Conservation (phyloP, 2,113 vertebrate genomes). For the Scomber japonicus region DNA sequence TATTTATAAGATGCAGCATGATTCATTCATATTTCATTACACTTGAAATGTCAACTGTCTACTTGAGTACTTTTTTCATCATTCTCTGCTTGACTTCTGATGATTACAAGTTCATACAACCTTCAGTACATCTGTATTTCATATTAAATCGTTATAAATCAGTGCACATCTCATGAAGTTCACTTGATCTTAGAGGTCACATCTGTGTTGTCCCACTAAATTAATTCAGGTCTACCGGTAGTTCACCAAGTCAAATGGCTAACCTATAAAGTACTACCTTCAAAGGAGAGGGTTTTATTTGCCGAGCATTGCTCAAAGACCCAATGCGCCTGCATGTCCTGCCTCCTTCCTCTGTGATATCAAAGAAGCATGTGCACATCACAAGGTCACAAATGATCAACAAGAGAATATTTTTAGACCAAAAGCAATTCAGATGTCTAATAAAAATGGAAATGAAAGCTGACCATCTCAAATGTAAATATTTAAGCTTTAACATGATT, state of each 20-base stretch:
- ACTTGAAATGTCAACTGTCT: slow-evolving; percentile 20
- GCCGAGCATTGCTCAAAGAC: slow-evolving; percentile 46
- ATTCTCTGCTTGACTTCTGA: not conserved
- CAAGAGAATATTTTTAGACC: slow-evolving; percentile 39
- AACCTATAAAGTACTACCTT: slow-evolving; percentile 50
- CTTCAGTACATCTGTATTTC: not conserved
- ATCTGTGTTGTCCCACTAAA: not conserved
- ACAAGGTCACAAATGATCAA: slow-evolving; percentile 42
- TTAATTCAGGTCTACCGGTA: slow-evolving; percentile 7
- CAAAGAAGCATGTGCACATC: slow-evolving; percentile 70
- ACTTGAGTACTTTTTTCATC: not conserved
- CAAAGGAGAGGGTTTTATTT: slow-evolving; percentile 58
- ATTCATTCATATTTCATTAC: slow-evolving; percentile 7
- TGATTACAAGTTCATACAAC: not conserved
- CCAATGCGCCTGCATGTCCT: slow-evolving; percentile 11
- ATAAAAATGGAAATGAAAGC: slow-evolving; percentile 67
- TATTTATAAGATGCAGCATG: not conserved
- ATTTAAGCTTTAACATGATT: slow-evolving; percentile 39
- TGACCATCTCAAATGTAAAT: slow-evolving; percentile 45
- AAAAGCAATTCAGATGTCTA: slow-evolving; percentile 31
- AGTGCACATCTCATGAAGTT: not conserved
- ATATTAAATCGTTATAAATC: not conserved
- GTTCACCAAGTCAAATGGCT: slow-evolving; percentile 24
- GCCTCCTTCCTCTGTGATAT: slow-evolving; percentile 47
- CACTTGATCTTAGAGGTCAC: slow-evolving; percentile 21